phyloP scores from a whole-genome alignment of 1,140 invertebrate species.

The Portunus trituberculatus region DNA sequence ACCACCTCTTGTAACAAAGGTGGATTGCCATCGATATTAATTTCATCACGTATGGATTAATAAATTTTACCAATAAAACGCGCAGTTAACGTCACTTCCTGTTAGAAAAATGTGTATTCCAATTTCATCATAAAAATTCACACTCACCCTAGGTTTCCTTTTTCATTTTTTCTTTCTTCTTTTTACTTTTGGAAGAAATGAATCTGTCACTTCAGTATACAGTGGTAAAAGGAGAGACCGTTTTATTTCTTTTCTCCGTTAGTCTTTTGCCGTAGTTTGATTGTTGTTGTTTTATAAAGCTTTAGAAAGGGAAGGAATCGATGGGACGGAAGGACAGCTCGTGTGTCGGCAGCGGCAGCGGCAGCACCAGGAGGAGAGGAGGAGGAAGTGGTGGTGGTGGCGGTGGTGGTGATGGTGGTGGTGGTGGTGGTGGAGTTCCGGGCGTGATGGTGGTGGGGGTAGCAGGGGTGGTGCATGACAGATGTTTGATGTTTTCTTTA shows the following conservation, averaged over 20 bases:
- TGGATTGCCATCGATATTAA: not conserved
- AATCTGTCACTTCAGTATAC: not conserved
- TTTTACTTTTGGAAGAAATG: not conserved
- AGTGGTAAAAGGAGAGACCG: not conserved
- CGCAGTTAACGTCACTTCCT: not conserved
- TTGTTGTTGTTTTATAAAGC: not conserved
- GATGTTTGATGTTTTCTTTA: too few relatives aligned
- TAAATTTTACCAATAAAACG: not conserved
- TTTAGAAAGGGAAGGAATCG: not conserved
- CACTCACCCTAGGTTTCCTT: not conserved
- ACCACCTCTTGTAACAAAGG: not conserved
- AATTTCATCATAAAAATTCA: constrained; percentile 3
- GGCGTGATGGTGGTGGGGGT: too few relatives aligned
- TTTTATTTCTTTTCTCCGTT: not conserved
- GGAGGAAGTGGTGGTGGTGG: too few relatives aligned
- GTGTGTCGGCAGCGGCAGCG: too few relatives aligned
- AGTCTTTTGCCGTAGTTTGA: not conserved
- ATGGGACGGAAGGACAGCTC: not conserved
- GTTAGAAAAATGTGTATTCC: not conserved
- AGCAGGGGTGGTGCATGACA: too few relatives aligned
- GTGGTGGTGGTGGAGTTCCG: too few relatives aligned
- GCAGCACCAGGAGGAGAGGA: too few relatives aligned
- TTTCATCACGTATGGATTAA: not conserved
- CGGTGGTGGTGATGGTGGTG: too few relatives aligned
- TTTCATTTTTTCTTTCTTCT: not conserved